Evolutionary conservation across 1,140 invertebrate species (phyloP).

Genomic region (Colletes gigas): DNA sequence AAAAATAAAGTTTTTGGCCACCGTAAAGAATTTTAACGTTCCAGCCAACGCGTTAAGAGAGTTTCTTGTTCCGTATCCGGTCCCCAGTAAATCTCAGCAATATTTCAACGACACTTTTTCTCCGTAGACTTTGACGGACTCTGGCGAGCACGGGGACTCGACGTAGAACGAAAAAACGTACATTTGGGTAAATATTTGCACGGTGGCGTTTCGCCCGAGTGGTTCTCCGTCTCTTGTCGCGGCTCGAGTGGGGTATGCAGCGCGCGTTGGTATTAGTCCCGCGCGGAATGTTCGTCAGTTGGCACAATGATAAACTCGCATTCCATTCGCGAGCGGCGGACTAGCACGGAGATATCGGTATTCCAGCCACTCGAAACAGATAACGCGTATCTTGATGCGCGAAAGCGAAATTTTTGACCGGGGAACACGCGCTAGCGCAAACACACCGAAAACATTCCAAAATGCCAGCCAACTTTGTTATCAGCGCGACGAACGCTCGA

Average conservation of each 20-base stretch:
- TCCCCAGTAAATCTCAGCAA: neutral
- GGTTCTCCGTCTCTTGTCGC: neutral
- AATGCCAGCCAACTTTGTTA: too few relatives aligned
- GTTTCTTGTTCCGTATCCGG: too few relatives aligned
- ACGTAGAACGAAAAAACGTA: neutral
- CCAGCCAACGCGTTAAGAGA: too few relatives aligned
- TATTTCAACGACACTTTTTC: neutral
- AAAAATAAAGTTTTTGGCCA: too few relatives aligned
- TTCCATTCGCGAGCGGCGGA: slow-evolving; percentile 43
- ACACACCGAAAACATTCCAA: too few relatives aligned
- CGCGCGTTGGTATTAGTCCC: slow-evolving; percentile 10
- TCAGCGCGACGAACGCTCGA: too few relatives aligned
- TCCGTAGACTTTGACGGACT: neutral
- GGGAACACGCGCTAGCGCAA: neutral
- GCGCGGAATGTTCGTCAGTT: slow-evolving; percentile 58
- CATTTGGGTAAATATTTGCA: slow-evolving; percentile 53
- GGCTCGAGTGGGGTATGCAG: neutral
- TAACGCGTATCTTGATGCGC: slow-evolving; percentile 15
- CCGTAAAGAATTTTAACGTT: too few relatives aligned
- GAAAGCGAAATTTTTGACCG: neutral
- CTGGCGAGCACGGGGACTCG: neutral
- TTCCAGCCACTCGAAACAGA: slow-evolving; percentile 37
- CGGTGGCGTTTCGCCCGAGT: slow-evolving; percentile 13
- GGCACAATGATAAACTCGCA: slow-evolving; percentile 61
- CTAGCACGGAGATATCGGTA: slow-evolving; percentile 41